Evolutionary conservation across 2,797 vertebrate species (phyloP).

Genomic region (Melanogrammus aeglefinus): DNA sequence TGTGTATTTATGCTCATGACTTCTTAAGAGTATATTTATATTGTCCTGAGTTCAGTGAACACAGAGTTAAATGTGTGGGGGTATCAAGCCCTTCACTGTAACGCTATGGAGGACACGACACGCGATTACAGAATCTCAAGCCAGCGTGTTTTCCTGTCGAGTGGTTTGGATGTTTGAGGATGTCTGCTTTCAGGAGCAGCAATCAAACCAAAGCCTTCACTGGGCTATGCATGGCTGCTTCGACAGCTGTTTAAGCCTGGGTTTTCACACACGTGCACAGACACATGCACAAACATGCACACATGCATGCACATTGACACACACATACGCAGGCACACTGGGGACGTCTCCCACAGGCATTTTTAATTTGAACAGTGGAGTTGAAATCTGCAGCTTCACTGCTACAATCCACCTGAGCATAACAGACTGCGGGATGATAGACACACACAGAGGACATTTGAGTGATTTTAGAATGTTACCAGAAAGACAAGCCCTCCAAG

Average conservation of each 20-base stretch:
- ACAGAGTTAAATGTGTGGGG: too few relatives aligned
- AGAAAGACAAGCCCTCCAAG: slow-evolving; percentile 43
- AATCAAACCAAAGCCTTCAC: slow-evolving; percentile 7
- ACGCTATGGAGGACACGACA: too few relatives aligned
- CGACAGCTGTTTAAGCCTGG: slow-evolving; percentile 17
- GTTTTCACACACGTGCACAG: slow-evolving; percentile 10
- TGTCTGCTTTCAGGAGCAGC: slow-evolving; percentile 4
- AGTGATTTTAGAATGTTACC: slow-evolving; percentile 15
- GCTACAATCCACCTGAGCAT: slow-evolving; percentile 30
- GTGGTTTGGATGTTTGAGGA: neutral
- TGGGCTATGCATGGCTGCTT: slow-evolving; percentile 4
- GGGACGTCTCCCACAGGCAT: too few relatives aligned
- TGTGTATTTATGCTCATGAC: too few relatives aligned
- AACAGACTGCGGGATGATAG: slow-evolving; percentile 14
- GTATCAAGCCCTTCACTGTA: too few relatives aligned
- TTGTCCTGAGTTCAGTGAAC: too few relatives aligned
- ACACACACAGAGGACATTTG: neutral
- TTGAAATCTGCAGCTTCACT: neutral
- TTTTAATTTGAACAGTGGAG: neutral
- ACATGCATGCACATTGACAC: neutral
- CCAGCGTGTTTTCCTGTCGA: too few relatives aligned
- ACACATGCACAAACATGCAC: neutral
- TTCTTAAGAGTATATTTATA: too few relatives aligned
- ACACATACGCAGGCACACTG: neutral
- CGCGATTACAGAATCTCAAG: too few relatives aligned